Base-by-base conservation (phyloP, 2,888 invertebrate species). In the Drosophila suboccidentalis region DNA sequence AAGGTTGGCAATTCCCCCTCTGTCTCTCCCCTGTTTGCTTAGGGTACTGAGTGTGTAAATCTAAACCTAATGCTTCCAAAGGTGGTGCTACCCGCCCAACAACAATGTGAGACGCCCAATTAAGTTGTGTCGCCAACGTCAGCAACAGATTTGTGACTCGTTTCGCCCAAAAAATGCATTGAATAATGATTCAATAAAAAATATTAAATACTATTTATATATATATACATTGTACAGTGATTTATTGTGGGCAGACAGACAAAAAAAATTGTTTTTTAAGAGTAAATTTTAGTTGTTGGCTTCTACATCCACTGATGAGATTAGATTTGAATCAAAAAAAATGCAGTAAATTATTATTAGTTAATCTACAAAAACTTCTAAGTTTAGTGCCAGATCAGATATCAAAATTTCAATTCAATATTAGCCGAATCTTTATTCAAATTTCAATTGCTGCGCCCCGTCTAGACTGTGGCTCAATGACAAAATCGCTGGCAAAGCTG, bases 121-220 rank as follows among this genome's bases (percentile, higher is more conserved):
- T 78, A 51, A 80, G 80, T 69, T 78, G 61, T 68, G 64, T 63
- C 77, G 71, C 61, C 61, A 71, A 54, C 75, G 76, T 76, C 66
- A 66, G 57, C 41, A 17, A 9, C 10, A 47, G 15, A 41, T 6
- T 19, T 19, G 36, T 15, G 34, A 66, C 36, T 74, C 8, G 57
- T 58, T 75, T 38, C 61, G 71, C 66, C 77, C 77, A 78, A 78
- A 78, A 55, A 29, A 36, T 78, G 58, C 69, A 74, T 59, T 68
- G 54, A 60, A 43, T 39, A 61, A 43, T 47, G 19, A 50, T 55
- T 50, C 39, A 39, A 41, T 36, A 41, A 22, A 22, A 17, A 32
- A 29, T 34, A 44, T 44, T 9, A 15, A 10, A 60, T 53, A 44
- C n/a, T 34, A 51, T 22, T 22, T 13, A 8, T 44, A 53, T 10